Evolutionary conservation across 2,797 vertebrate genomes (phyloP).

Genomic region (Microctenopoma stevenorrisi): DNA sequence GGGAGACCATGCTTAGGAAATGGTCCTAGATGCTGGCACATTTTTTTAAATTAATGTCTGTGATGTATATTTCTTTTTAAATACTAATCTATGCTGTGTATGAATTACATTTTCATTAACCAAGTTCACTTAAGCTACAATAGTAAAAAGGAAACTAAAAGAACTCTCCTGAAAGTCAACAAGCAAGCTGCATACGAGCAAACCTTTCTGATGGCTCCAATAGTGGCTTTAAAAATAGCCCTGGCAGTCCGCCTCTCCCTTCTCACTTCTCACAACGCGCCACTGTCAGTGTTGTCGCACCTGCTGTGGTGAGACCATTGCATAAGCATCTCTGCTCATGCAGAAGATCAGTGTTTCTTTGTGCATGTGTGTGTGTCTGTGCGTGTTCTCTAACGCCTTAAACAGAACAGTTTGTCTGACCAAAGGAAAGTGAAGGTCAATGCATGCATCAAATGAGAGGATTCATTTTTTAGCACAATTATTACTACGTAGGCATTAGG

Average conservation of each 20-base stretch:
- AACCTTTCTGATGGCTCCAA: conserved; percentile 51
- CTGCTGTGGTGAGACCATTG: conserved; percentile 69
- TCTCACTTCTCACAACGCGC: conserved; percentile 63
- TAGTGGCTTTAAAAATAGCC: conserved; percentile 76
- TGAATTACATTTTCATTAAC: conserved; percentile 40
- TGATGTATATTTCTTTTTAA: background rate
- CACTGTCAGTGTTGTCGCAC: conserved; percentile 61
- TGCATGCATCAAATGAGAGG: conserved; percentile 5
- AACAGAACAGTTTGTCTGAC: conserved; percentile 19
- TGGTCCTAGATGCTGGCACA: conserved; percentile 11
- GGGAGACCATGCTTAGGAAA: conserved; percentile 24
- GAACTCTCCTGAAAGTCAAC: conserved; percentile 35
- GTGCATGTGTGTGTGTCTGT: conserved; percentile 6
- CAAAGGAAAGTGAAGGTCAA: conserved; percentile 66
- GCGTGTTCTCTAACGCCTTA: conserved; percentile 3
- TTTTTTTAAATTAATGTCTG: conserved; percentile 27
- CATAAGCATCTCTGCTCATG: conserved; percentile 51
- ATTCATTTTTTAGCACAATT: conserved; percentile 9
- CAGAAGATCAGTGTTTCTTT: too few relatives aligned
- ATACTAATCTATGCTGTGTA: background rate
- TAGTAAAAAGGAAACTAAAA: conserved; percentile 26
- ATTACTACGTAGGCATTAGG: background rate
- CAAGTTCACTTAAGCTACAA: conserved; percentile 1
- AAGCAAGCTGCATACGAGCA: conserved; percentile 27
- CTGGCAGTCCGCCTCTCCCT: conserved; percentile 66